Base-by-base conservation (phyloP, 1,140 invertebrate genomes). In the Lasaia peninsularis region DNA sequence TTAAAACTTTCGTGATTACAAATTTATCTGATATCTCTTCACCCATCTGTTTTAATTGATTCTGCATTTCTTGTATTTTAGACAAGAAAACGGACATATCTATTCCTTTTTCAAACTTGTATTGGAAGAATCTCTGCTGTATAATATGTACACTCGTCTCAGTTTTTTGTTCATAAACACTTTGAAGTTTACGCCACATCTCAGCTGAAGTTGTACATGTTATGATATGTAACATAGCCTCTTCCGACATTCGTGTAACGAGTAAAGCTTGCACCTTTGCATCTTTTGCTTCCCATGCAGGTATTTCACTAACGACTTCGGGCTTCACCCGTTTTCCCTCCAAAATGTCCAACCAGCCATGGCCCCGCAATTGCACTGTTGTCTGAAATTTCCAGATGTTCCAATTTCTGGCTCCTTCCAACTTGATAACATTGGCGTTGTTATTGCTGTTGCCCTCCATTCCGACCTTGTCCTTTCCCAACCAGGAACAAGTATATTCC, bases 161-260 rank as follows among this genome's bases (percentile, higher is more conserved):
- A 0, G 33, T n/a, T 35, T 35, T 83, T 21, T 80, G 71, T 35
- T 85, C 82, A 40, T 85, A 81, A 0, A 85, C 62, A 16, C 67
- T 59, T 0, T 52, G 21, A 1, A 85, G 54, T 21, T 73, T 73
- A 9, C 56, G 53, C 79, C 80, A 89, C 79, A 86, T 88, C 37
- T 71, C 66, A n/a, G 71, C 69, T 16, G 75, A 64, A 44, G 50
- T 65, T 18, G 57, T 37, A 55, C 73, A 85, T 24, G 72, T 73
- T 28, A 80, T 60, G 5, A 80, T 69, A 58, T 76, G 59, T 48
- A 61, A 4, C 54, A 61, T 52, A 11, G 16, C 54, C 0, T 52
- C 12, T 48, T 56, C 53, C 0, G 49, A 34, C 49, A 56, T 61
- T 16, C 34, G 11, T 37, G 53, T 56, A 6, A 61, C 44, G 2